Base-by-base conservation (phyloP, 1,140 invertebrate genomes). In the Procambarus virginalis region DNA sequence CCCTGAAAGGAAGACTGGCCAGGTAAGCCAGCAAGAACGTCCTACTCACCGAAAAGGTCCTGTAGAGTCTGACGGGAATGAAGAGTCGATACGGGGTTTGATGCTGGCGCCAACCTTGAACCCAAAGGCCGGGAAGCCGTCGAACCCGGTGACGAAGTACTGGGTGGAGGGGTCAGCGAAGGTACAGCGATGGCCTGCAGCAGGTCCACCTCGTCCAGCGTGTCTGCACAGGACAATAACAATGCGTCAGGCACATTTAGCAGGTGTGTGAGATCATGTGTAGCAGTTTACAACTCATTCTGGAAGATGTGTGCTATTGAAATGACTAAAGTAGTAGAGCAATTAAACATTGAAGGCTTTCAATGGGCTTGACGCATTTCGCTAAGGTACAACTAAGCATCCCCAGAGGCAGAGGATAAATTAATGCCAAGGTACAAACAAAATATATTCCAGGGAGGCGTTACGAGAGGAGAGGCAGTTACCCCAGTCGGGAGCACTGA, bases 121-220 rank as follows among this genome's bases (percentile, higher is more conserved):
- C 5, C 97, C 97, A 93, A 97, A 97, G 9, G 97, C 97, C 20
- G 97, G 97, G 94, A 98, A 98, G 60, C 97, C 97, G 93, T 99
- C 97, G 64, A 96, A 95, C 14, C 97, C 97, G 48, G 93, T 93
- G 14, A 94, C 93, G 84, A 94, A 93, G 92, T 96, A 95, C 58
- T 93, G 93, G 3, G 93, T 92, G n/a, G 93, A 91, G 86, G 93
- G 94, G 77, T 94, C 93, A 75, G 94, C 92, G 86, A 95, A 94
- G 95, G 94, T 77, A 94, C 94, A 77, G 93, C 93, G 82, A 95
- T 94, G 20, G 94, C 94, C 89, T 94, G 93, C n/a, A 95, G 93
- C 14, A 95, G 91, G 92, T 95, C 94, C 6, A 93, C 45, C 34
- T 92, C 91, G 60, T 92, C 89, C 45, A 90, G 14, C 51, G 83